These are phyloP conservation scores for Acromyrmex heyeri DNA, from an alignment of 1,140 invertebrate species.

Conservation along the genomic window DNA sequence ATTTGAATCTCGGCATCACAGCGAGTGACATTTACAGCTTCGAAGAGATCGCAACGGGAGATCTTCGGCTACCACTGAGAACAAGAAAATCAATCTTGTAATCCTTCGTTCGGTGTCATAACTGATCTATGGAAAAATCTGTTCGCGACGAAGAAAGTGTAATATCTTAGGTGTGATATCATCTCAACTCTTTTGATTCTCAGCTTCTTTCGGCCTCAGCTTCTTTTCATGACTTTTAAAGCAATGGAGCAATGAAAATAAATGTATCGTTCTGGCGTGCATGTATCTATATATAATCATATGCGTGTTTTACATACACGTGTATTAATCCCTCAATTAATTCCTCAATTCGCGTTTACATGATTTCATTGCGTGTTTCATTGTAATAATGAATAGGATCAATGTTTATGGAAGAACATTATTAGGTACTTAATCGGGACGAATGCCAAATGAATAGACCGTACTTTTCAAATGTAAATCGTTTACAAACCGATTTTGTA, in stretches of 20 bases:
- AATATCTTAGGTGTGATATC: constrained; percentile 23
- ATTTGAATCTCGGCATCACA: constrained; percentile 33
- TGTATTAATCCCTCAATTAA: background rate
- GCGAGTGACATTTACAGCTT: constrained; percentile 9
- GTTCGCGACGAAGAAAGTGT: constrained; percentile 33
- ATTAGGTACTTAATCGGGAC: background rate
- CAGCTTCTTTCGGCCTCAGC: background rate
- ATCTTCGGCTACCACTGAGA: constrained; percentile 2
- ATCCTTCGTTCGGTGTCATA: constrained; percentile 43
- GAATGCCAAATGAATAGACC: background rate
- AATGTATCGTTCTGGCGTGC: background rate
- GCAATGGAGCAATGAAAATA: background rate
- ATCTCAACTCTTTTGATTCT: background rate
- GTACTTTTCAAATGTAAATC: background rate
- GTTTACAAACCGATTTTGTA: background rate
- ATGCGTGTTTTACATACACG: background rate
- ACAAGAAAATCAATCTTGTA: constrained; percentile 55
- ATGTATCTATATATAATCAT: background rate
- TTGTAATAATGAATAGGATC: constrained; percentile 9
- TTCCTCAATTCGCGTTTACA: background rate
- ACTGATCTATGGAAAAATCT: constrained; percentile 33
- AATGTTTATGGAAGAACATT: background rate
- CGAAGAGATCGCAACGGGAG: constrained; percentile 48
- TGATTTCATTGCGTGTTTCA: background rate
- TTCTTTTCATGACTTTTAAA: constrained; percentile 16